Evolutionary conservation across 2,888 invertebrate species (phyloP).

Genomic region (Hermaeophaga mercurialis): DNA sequence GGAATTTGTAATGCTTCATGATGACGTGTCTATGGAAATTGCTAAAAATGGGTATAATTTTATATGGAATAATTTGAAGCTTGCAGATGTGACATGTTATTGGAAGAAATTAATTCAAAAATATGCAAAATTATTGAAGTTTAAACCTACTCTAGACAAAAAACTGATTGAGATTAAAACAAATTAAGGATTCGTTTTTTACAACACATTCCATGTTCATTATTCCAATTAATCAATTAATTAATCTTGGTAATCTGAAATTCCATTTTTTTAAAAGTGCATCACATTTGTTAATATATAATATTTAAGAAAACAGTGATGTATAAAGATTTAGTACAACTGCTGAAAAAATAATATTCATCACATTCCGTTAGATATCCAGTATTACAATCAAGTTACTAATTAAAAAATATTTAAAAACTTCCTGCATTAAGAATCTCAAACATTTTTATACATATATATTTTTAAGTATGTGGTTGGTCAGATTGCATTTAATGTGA

Average conservation of each 20-base stretch:
- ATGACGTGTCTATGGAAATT: slow-evolving; percentile 75
- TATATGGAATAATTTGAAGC: slow-evolving; percentile 80
- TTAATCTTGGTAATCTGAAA: too few relatives aligned
- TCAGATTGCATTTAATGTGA: slow-evolving; percentile 14
- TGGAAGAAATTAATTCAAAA: slow-evolving; percentile 79
- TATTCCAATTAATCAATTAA: too few relatives aligned
- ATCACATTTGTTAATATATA: too few relatives aligned
- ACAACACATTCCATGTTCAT: neutral
- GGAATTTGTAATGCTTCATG: slow-evolving; percentile 76
- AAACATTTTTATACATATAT: too few relatives aligned
- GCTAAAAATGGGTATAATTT: slow-evolving; percentile 82
- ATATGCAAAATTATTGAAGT: slow-evolving; percentile 77
- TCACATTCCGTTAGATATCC: neutral
- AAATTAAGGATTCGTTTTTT: slow-evolving; percentile 11
- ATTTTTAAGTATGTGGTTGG: too few relatives aligned
- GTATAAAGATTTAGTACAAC: too few relatives aligned
- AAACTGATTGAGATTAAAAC: slow-evolving; percentile 62
- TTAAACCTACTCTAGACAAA: slow-evolving; percentile 65
- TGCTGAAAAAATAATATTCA: too few relatives aligned
- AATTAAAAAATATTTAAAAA: too few relatives aligned
- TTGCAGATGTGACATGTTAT: slow-evolving; percentile 84
- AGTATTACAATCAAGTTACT: too few relatives aligned
- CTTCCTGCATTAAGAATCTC: too few relatives aligned
- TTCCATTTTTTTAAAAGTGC: too few relatives aligned
- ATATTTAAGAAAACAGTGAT: too few relatives aligned